Evolutionary conservation across 2,797 vertebrate species (phyloP).

Genomic region (Moxostoma hubbsi): DNA sequence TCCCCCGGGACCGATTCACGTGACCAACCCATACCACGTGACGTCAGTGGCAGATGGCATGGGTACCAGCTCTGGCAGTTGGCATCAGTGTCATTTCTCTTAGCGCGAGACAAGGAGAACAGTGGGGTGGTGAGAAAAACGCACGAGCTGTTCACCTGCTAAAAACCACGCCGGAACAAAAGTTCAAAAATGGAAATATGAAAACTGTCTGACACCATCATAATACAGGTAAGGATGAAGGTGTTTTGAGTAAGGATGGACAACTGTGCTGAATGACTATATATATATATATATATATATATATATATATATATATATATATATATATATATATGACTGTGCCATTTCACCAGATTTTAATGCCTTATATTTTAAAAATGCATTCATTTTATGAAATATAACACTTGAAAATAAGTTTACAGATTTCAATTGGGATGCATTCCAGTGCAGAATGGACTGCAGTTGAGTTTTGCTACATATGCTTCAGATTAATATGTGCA

Average conservation of each 20-base stretch:
- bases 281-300: no score
- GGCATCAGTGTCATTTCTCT: conserved; percentile 95
- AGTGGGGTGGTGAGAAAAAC: conserved; percentile 82
- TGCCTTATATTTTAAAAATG: background rate
- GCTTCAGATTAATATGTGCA: background rate
- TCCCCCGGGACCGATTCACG: conserved; percentile 86
- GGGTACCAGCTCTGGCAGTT: conserved; percentile 94
- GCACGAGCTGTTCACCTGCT: conserved; percentile 46
- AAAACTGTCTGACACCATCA: conserved; percentile 69
- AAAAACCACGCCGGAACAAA: conserved; percentile 37
- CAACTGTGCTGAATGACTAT: background rate
- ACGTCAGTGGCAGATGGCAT: conserved; percentile 95
- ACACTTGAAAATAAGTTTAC: background rate
- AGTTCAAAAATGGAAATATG: conserved; percentile 78
- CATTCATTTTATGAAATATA: background rate
- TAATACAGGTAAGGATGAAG: conserved; percentile 60
- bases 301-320: background rate
- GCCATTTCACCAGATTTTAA: background rate
- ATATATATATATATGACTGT: background rate
- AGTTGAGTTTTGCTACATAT: background rate
- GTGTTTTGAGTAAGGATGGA: background rate
- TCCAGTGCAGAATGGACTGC: background rate
- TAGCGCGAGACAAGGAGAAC: conserved; percentile 84
- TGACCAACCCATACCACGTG: conserved; percentile 86
- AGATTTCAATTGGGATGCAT: background rate